These are phyloP conservation scores for Sebastes hubbsi DNA, from an alignment of 2,797 vertebrate genomes.

Conservation along the genomic window DNA sequence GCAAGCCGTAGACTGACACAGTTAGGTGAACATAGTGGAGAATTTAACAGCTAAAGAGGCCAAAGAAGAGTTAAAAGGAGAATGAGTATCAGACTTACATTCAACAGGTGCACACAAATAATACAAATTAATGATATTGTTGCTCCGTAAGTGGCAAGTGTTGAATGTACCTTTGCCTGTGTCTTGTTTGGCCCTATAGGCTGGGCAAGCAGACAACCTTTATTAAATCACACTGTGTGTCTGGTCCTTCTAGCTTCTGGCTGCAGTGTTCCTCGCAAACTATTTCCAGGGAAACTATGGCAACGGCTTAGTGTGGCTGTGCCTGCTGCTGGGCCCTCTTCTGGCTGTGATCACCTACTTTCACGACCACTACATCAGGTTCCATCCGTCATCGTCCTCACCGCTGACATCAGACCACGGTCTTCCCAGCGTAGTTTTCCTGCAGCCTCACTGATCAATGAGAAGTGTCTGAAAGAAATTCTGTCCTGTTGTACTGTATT, in stretches of 20 bases:
- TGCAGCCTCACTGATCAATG: constrained; percentile 6
- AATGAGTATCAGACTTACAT: no score
- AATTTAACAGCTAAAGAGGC: no score
- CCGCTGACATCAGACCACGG: background rate
- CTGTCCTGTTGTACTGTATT: background rate
- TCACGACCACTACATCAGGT: constrained; percentile 53
- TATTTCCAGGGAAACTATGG: constrained; percentile 60
- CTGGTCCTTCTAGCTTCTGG: constrained; percentile 36
- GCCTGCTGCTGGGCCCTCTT: constrained; percentile 51
- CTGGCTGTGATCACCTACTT: constrained; percentile 59
- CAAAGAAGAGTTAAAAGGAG: no score
- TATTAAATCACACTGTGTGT: background rate
- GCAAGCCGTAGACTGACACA: no score
- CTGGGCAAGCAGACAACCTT: background rate
- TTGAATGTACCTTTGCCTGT: no score
- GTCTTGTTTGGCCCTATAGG: no score
- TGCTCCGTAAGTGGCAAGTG: no score
- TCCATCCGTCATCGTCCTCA: background rate
- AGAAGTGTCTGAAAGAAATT: background rate
- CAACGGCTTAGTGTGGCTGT: constrained; percentile 58
- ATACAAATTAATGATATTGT: no score
- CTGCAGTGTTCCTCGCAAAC: constrained; percentile 43
- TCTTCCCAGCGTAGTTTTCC: background rate
- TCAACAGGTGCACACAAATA: no score
- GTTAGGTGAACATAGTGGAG: no score